Percentiles rank a stretch among this genome's conserved stretches.
phyloP scores from a whole-genome alignment of 2,797 vertebrate genomes.

The Coilia nasus region DNA sequence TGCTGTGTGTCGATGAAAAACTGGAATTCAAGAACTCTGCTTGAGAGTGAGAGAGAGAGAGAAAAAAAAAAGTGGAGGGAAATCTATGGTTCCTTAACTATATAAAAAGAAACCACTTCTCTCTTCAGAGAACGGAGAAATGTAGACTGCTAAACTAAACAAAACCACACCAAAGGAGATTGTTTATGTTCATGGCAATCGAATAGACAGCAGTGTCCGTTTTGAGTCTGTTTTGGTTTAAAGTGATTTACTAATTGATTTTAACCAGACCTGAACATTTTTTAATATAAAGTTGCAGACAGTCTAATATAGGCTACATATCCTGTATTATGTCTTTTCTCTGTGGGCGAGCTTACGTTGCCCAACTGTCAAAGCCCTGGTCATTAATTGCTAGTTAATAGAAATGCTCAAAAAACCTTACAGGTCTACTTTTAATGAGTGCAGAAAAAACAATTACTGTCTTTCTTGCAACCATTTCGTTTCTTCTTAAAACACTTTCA shows the following conservation, averaged over 20 bases:
- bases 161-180: not conserved
- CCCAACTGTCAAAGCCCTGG: too few relatives aligned
- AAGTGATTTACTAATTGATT: constrained; percentile 49
- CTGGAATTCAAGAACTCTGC: constrained; percentile 30
- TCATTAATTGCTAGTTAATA: not conserved
- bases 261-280: constrained; percentile 41
- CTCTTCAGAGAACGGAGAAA: constrained; percentile 37
- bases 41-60: constrained; percentile 43
- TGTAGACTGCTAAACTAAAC: constrained; percentile 26
- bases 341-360: not conserved
- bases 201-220: constrained; percentile 16
- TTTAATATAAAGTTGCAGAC: not conserved
- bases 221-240: constrained; percentile 21
- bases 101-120: constrained; percentile 37
- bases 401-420: not conserved
- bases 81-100: constrained; percentile 56
- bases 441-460: not conserved
- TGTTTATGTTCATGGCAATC: constrained; percentile 19
- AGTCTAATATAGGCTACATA: not conserved
- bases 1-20: constrained; percentile 63
- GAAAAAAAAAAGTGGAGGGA: constrained; percentile 61
- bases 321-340: not conserved
- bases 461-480: constrained; percentile 58
- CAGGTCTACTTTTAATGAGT: not conserved
- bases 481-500: constrained; percentile 63